Base-by-base conservation (phyloP, 2,888 invertebrate genomes). In the Plagodis pulveraria region DNA sequence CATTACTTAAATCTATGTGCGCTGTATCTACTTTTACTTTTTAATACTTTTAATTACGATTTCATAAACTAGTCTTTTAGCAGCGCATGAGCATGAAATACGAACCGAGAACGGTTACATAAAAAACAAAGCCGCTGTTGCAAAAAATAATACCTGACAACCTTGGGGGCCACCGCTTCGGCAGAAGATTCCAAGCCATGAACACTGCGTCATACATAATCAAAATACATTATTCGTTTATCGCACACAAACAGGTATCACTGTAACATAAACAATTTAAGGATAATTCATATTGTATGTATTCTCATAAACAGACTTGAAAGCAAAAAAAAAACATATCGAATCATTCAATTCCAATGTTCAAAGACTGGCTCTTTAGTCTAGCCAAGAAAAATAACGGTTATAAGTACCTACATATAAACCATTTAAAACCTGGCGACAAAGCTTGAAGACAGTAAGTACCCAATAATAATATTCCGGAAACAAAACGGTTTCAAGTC, bases 131-230 rank as follows among this genome's bases (percentile, higher is more conserved):
- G 9, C 72, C 70, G 66, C 50, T 64, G 65, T 58, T 69, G 76
- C 75, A 83, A 83, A 83, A 78, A 84, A 22, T 22, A 22, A 22
- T 22, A 84, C 77, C 70, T 62, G 80, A 64, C 74, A 81, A 59
- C 84, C 84, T 85, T 84, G 84, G 42, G 70, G 22, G 10, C 9
- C 40, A 5, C 40, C 5, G 40, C 40, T 8, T 40, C 2, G 40
- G 5, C 59, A 58, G 65, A 67, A 66, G 71, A 67, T 59, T 58
- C 67, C 65, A 50, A 69, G 67, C 67, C 65, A 69, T 69, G 61
- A 22, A 22, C 22, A 66, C 56, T 60, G 50, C 71, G 67, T 67
- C 70, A 73, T 65, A 42, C 42, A 40, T 40, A 40, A 8, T 40
- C 40, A 40, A 6, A 64, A 61, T 60, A 57, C 22, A 63, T 63